Evolutionary conservation across 1,140 invertebrate genomes (phyloP).

Genomic region (Chelonus insularis): DNA sequence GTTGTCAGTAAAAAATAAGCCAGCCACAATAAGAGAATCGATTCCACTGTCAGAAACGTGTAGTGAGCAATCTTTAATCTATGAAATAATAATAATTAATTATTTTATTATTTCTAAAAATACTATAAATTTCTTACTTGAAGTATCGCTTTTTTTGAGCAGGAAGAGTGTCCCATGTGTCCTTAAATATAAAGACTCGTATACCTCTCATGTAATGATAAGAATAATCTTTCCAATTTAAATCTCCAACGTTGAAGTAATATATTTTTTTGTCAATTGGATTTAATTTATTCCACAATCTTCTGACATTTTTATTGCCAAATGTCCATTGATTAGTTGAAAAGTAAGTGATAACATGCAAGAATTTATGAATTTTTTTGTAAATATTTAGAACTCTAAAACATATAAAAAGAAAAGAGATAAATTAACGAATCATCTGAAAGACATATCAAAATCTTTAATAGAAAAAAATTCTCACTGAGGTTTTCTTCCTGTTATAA

Average conservation of each 20-base stretch:
- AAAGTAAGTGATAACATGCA: slow-evolving; percentile 64
- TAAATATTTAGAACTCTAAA: slow-evolving; percentile 64
- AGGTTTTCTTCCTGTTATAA: slow-evolving; percentile 51
- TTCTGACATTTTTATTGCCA: slow-evolving; percentile 59
- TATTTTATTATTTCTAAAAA: no score
- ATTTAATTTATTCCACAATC: slow-evolving; percentile 57
- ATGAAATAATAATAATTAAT: no score
- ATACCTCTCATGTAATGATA: slow-evolving; percentile 52
- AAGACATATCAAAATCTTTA: neutral
- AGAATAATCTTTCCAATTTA: no score
- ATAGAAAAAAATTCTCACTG: no score
- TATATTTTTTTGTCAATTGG: slow-evolving; percentile 58
- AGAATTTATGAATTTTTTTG: slow-evolving; percentile 63
- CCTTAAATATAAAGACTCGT: no score
- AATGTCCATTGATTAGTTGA: slow-evolving; percentile 66
- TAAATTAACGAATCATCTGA: neutral
- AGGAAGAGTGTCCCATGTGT: no score
- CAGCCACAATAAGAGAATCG: no score
- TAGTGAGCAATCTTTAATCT: no score
- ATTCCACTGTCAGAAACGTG: no score
- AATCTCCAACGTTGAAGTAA: slow-evolving; percentile 49
- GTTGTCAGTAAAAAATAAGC: no score
- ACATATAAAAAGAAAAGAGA: slow-evolving; percentile 34
- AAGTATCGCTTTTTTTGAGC: no score
- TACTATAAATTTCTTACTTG: no score